A percentile compares a stretch with the other conserved stretches of the same genome.
Evolutionary conservation across 2,888 invertebrate genomes (phyloP).

Genomic region (Caenorhabditis imperialis): DNA sequence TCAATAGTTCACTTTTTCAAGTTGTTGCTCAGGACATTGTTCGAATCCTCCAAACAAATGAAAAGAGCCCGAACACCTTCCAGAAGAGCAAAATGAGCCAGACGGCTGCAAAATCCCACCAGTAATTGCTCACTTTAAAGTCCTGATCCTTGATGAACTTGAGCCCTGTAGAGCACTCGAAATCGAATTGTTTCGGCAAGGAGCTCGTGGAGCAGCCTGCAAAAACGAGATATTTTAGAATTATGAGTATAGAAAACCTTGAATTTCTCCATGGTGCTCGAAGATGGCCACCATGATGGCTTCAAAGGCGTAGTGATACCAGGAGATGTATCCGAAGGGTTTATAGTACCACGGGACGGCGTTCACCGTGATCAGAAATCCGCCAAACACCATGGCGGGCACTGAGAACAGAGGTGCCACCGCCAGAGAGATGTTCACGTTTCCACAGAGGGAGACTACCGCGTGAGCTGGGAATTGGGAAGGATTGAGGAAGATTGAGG

Average conservation of each 20-base stretch:
- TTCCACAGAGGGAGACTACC: conserved; percentile 50
- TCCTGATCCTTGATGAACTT: conserved; percentile 28
- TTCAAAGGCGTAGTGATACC: conserved; percentile 78
- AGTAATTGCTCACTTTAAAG: conserved; percentile 30
- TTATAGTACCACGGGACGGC: conserved; percentile 75
- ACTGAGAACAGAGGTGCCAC: conserved; percentile 44
- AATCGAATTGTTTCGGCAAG: conserved; percentile 4
- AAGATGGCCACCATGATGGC: conserved; percentile 65
- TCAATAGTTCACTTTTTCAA: too few species aligned
- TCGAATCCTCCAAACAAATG: conserved; percentile 37
- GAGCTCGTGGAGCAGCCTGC: neutral
- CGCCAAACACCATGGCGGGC: conserved; percentile 83
- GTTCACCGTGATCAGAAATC: conserved; percentile 75
- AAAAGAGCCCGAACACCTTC: conserved; percentile 36
- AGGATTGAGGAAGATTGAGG: neutral
- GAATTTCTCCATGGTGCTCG: conserved; percentile 32
- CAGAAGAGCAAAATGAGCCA: conserved; percentile 33
- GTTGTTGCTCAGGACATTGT: conserved; percentile 9
- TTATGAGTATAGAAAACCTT: conserved; percentile 4
- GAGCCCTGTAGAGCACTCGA: conserved; percentile 23
- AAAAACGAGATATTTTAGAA: neutral
- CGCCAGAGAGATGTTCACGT: conserved; percentile 36
- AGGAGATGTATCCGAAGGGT: conserved; percentile 78
- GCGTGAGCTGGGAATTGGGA: conserved; percentile 45
- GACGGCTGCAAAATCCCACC: conserved; percentile 42